Evolutionary conservation across 2,113 vertebrate species (phyloP).

Genomic region (Cyphomyrus plagiostoma): DNA sequence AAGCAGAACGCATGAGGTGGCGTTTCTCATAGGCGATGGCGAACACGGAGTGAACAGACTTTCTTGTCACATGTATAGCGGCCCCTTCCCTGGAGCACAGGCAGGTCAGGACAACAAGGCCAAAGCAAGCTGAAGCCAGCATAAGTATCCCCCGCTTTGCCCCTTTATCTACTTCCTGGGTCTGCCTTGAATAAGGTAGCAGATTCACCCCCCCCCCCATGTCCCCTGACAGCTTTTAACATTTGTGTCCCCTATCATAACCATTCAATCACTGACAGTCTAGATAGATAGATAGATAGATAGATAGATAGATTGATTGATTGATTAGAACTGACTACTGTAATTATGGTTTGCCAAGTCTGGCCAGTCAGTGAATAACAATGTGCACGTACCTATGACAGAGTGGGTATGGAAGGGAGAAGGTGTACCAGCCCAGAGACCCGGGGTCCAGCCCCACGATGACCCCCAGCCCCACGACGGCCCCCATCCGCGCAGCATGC

Average conservation of each 20-base stretch:
- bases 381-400: neutral
- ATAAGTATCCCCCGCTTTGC: neutral
- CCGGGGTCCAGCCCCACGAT: neutral
- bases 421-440: neutral
- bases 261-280: neutral
- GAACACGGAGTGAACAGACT: neutral
- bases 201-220: neutral
- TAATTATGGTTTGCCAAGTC: neutral
- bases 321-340: neutral
- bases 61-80: neutral
- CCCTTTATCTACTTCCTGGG: neutral
- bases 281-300: neutral
- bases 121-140: neutral
- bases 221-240: neutral
- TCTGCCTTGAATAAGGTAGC: neutral
- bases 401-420: neutral
- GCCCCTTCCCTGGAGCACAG: neutral
- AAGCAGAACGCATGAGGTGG: neutral
- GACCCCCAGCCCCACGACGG: too few relatives aligned
- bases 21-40: neutral
- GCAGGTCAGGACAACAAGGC: neutral
- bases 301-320: neutral
- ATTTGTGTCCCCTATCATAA: neutral
- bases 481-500: neutral
- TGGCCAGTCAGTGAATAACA: neutral